Evolutionary conservation across 2,797 vertebrate species (phyloP).

Genomic region (Lutjanus argentimaculatus): DNA sequence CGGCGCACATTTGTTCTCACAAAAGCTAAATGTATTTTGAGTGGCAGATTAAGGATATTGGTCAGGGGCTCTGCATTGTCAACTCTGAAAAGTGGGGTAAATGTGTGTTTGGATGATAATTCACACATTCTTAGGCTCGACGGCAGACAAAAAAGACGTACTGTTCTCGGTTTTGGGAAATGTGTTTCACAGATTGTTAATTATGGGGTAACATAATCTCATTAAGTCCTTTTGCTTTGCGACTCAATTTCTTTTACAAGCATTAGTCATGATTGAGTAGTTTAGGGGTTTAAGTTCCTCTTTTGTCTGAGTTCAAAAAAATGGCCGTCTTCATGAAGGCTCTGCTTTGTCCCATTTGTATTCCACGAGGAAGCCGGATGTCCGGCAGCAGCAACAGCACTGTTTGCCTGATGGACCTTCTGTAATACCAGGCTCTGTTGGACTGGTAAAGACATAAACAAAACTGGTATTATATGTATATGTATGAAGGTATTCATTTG

Average conservation of each 20-base stretch:
- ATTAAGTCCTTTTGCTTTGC: slow-evolving; percentile 79
- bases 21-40: slow-evolving; percentile 87
- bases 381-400: slow-evolving; percentile 51
- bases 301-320: slow-evolving; percentile 71
- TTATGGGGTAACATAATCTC: slow-evolving; percentile 81
- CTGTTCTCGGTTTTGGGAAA: slow-evolving; percentile 74
- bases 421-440: slow-evolving; percentile 35
- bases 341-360: slow-evolving; percentile 62
- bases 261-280: slow-evolving; percentile 78
- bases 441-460: slow-evolving; percentile 17
- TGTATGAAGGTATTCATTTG: background rate
- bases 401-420: slow-evolving; percentile 28
- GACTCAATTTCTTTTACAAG: slow-evolving; percentile 80
- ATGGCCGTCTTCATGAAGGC: slow-evolving; percentile 50
- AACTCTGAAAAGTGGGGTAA: slow-evolving; percentile 81
- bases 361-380: slow-evolving; percentile 53
- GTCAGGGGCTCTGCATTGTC: slow-evolving; percentile 85
- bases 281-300: slow-evolving; percentile 74
- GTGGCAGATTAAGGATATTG: slow-evolving; percentile 86
- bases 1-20: slow-evolving; percentile 87
- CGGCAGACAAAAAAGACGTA: slow-evolving; percentile 66
- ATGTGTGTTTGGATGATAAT: slow-evolving; percentile 90
- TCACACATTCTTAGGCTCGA: slow-evolving; percentile 80
- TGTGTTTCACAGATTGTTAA: slow-evolving; percentile 77
- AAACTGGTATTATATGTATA: slow-evolving; percentile 8